A percentile compares a stretch with the other conserved stretches of the same genome.
These are phyloP conservation scores for Crepidodera aurea DNA, from an alignment of 2,888 invertebrate genomes.

Conservation along the genomic window DNA sequence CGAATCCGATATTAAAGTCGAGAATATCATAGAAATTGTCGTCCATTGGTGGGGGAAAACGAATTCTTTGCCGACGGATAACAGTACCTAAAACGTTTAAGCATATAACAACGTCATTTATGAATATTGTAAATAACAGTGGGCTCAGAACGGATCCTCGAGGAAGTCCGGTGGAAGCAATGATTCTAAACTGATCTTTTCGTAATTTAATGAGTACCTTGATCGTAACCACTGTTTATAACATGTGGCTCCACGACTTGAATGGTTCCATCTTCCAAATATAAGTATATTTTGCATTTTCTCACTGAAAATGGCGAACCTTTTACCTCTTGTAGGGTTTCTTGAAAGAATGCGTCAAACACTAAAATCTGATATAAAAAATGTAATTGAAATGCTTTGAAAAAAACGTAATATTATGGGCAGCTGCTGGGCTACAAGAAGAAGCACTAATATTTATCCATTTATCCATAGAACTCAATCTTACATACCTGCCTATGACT, in stretches of 20 bases:
- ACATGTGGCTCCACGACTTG: constrained; percentile 84
- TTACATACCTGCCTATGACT: too few relatives aligned
- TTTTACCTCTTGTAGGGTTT: constrained; percentile 79
- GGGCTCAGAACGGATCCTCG: too few relatives aligned
- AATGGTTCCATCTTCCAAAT: constrained; percentile 90
- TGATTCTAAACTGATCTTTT: too few relatives aligned
- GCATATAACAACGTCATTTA: too few relatives aligned
- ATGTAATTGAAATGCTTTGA: too few relatives aligned
- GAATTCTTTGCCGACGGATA: constrained; percentile 83
- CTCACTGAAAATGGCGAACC: constrained; percentile 75
- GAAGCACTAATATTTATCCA: too few relatives aligned
- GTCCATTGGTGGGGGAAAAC: constrained; percentile 75
- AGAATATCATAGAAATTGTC: constrained; percentile 83
- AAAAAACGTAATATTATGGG: too few relatives aligned
- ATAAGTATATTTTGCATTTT: constrained; percentile 84
- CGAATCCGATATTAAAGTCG: constrained; percentile 85
- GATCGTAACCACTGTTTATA: constrained; percentile 84
- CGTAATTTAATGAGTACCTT: constrained; percentile 72
- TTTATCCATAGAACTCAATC: too few relatives aligned
- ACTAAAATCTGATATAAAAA: constrained; percentile 69
- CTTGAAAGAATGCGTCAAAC: constrained; percentile 83
- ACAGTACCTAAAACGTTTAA: constrained; percentile 74
- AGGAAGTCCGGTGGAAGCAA: too few relatives aligned
- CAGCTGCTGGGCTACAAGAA: too few relatives aligned
- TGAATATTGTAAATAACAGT: too few relatives aligned